These are phyloP conservation scores for Aleadryas rufinucha DNA, from an alignment of 2,113 vertebrate species.

Conservation along the genomic window DNA sequence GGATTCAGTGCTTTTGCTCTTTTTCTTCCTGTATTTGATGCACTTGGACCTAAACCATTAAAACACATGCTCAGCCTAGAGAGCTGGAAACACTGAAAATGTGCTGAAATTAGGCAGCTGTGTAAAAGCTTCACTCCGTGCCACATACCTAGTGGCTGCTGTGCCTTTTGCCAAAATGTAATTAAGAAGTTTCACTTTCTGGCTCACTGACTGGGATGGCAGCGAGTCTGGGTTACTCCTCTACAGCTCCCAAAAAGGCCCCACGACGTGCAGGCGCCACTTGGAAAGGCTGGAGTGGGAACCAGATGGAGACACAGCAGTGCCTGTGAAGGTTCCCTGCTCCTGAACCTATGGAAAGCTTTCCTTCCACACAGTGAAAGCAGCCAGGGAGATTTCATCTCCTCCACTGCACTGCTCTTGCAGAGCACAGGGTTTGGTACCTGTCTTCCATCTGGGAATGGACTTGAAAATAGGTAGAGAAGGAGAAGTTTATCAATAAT, in stretches of 20 bases:
- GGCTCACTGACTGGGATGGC: not conserved
- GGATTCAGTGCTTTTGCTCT: not conserved
- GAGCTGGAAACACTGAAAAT: not conserved
- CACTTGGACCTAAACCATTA: not conserved
- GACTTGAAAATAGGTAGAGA: not conserved
- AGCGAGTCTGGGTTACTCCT: not conserved
- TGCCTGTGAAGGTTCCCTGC: not conserved
- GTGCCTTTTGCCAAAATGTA: not conserved
- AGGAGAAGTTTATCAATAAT: not conserved
- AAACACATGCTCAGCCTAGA: not conserved
- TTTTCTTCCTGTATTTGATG: not conserved
- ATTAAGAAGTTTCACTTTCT: not conserved
- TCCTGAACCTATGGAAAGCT: not conserved
- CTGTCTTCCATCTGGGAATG: not conserved
- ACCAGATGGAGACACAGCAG: not conserved
- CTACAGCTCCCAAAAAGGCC: not conserved
- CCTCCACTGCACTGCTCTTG: not conserved
- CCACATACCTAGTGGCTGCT: not conserved
- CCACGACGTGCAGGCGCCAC: fast-evolving
- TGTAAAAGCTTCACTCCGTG: not conserved
- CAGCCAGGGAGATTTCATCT: not conserved
- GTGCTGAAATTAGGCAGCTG: not conserved
- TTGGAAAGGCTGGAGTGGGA: not conserved
- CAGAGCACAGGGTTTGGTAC: not conserved
- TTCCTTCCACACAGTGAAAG: not conserved